phyloP scores from a whole-genome alignment of 2,797 vertebrate species.

The Coendou prehensilis region DNA sequence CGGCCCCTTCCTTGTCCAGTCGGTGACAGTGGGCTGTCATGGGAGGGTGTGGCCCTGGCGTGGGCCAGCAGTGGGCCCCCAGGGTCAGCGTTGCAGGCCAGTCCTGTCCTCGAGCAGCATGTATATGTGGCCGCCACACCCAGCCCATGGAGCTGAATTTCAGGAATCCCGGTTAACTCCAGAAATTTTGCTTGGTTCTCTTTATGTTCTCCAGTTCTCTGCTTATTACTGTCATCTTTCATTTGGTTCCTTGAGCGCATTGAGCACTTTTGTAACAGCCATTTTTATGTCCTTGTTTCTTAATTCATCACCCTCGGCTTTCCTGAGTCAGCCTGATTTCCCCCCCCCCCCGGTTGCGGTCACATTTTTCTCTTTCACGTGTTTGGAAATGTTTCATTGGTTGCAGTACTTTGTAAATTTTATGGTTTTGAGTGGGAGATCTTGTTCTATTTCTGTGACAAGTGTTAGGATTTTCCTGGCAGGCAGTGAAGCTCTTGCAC shows the following conservation, averaged over 20 bases:
- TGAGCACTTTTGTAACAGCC: background rate
- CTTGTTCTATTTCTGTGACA: background rate
- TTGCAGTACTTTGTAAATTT: background rate
- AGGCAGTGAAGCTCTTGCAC: background rate
- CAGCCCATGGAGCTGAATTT: background rate
- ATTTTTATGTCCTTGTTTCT: background rate
- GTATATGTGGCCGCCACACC: background rate
- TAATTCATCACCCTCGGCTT: background rate
- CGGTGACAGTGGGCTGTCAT: fast-evolving
- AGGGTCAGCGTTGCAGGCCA: background rate
- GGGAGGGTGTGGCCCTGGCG: fast-evolving
- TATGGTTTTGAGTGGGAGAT: background rate
- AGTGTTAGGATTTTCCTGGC: background rate
- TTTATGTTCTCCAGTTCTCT: background rate
- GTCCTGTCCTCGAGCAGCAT: background rate
- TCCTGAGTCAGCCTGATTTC: background rate
- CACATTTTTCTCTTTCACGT: background rate
- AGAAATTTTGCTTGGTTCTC: background rate
- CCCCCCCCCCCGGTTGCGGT: background rate
- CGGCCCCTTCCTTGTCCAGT: background rate
- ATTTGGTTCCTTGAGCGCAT: background rate
- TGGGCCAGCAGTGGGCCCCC: fast-evolving
- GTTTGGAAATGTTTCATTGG: background rate
- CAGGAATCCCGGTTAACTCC: background rate
- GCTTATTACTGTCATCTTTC: background rate